Base-by-base conservation (phyloP, 2,113 vertebrate genomes). In the Plectropomus leopardus region DNA sequence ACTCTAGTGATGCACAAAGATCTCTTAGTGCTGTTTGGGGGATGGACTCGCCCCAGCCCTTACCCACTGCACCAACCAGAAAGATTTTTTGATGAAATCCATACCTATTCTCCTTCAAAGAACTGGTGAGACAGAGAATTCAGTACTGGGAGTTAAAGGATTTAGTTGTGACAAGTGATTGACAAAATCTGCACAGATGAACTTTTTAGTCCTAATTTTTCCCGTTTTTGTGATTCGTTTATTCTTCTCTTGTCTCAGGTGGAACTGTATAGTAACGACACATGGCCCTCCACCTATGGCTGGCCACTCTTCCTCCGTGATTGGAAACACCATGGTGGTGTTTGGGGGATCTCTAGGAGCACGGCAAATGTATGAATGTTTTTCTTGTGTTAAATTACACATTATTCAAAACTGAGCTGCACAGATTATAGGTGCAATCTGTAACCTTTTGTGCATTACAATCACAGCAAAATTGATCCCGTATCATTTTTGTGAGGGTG, bases 191-290 rank as follows among this genome's bases (percentile, higher is more conserved):
- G 26, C 19, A 24, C 11, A 57, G 1, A 45, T 66, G 13, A 42
- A 50, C 17, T 47, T 77, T 26, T 80, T 5, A 32, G n/a, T 66
- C 23, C 13, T 51, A 4, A 7, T 32, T 70, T 34, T 44, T 14
- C 66, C 0, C 8, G 45, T 40, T 45, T 47, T 7, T 24, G 15
- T 66, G 21, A 55, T 72, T 23, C 10, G 1, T 45, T 36, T 42
- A 15, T 51, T 28, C 32, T 59, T 66, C 13, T 65, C 0, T 34
- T 79, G 3, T 82, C 53, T 53, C 78, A 99, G 98, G 98, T 99
- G 98, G 98, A 99, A 99, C 90, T 99, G 98, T 84, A 97, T 99
- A 13, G 98, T 99, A 64, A 99, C 98, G 3, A 99, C 97, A 5
- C 97, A 97, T 0, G 98, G 98, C 21, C 98, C 98, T 44, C 98